Evolutionary conservation across 1,140 invertebrate species (phyloP).

Genomic region (Hydropsyche tenuis): DNA sequence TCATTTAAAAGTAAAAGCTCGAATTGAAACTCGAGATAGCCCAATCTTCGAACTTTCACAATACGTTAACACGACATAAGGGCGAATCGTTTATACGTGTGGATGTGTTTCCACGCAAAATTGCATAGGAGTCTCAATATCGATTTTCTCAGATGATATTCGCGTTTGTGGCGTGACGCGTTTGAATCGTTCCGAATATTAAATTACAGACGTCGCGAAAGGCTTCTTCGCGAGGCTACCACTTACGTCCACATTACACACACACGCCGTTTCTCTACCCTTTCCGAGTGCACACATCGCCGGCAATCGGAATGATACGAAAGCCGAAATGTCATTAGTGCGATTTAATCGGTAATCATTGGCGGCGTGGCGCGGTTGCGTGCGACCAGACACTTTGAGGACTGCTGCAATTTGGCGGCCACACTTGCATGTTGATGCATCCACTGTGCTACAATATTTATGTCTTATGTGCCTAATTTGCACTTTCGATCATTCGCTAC

Average conservation of each 20-base stretch:
- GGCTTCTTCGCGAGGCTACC: conserved; percentile 11
- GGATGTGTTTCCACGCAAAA: too few species aligned
- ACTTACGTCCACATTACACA: background rate
- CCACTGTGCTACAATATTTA: too few species aligned
- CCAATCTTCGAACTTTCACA: too few species aligned
- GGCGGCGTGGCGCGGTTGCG: conserved; percentile 18
- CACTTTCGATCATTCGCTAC: too few species aligned
- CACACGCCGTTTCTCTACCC: background rate
- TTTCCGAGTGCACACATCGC: background rate
- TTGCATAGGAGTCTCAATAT: too few species aligned
- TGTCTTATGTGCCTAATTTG: too few species aligned
- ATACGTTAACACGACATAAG: too few species aligned
- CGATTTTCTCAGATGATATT: too few species aligned
- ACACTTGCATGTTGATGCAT: conserved; percentile 31
- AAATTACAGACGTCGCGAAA: conserved; percentile 10
- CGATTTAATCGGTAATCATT: conserved; percentile 32
- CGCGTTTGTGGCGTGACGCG: conserved; percentile 14
- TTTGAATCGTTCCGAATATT: conserved; percentile 19
- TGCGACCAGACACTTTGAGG: conserved; percentile 24
- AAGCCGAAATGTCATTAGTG: conserved; percentile 37
- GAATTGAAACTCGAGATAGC: too few species aligned
- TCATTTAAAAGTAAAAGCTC: too few species aligned
- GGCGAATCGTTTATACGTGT: too few species aligned
- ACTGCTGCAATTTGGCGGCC: conserved; percentile 21
- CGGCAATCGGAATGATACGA: conserved; percentile 26